A percentile compares a stretch with the other conserved stretches of the same genome.
Evolutionary conservation across 2,888 invertebrate genomes (phyloP).

Genomic region (Hypselothyrea guttata): DNA sequence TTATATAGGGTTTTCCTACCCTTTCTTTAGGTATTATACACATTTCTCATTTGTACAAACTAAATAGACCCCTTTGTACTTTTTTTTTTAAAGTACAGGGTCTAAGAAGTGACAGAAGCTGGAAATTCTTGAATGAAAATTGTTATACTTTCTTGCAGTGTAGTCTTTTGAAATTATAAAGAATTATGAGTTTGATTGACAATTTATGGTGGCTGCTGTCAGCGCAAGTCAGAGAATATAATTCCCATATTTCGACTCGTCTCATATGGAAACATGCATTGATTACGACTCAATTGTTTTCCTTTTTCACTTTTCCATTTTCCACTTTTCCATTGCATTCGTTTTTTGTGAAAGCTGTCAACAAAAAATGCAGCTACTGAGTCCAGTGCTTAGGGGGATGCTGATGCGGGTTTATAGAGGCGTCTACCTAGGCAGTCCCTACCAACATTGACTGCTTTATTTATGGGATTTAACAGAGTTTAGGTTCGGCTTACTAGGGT

Average conservation of each 20-base stretch:
- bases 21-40: too few relatives aligned
- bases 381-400: constrained; percentile 45
- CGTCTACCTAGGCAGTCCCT: constrained; percentile 38
- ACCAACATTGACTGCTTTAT: constrained; percentile 57
- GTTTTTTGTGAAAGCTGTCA: constrained; percentile 42
- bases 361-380: constrained; percentile 38
- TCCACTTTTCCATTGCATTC: constrained; percentile 3
- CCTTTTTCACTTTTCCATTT: constrained; percentile 3
- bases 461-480: constrained; percentile 44
- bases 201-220: constrained; percentile 51
- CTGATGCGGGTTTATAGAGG: constrained; percentile 26
- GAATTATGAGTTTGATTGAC: constrained; percentile 56
- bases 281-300: constrained; percentile 63
- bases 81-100: too few relatives aligned
- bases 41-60: too few relatives aligned
- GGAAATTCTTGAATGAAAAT: too few relatives aligned
- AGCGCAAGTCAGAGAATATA: constrained; percentile 23
- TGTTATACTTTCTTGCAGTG: too few relatives aligned
- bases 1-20: too few relatives aligned
- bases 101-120: too few relatives aligned
- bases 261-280: constrained; percentile 44
- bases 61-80: too few relatives aligned
- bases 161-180: constrained; percentile 42
- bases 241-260: constrained; percentile 36
- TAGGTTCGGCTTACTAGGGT: constrained; percentile 17